phyloP scores from a whole-genome alignment of 2,888 invertebrate species.

The Drosophila meridiana region DNA sequence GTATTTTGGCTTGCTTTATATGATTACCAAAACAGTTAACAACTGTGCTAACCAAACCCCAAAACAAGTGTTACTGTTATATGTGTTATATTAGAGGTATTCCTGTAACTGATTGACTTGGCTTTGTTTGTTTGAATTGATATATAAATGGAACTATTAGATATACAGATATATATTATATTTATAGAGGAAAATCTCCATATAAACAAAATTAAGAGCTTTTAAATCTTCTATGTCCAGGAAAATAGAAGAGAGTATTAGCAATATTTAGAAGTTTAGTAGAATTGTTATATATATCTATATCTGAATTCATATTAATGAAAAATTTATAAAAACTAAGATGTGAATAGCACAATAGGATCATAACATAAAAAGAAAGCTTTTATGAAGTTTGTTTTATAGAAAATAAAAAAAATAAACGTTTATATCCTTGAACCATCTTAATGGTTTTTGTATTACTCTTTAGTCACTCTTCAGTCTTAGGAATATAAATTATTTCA shows the following conservation, averaged over 20 bases:
- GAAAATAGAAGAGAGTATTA: not conserved
- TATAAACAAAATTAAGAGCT: not conserved
- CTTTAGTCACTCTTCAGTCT: not conserved
- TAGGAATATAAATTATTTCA: not conserved
- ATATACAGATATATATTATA: not conserved
- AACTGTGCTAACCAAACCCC: constrained; percentile 28
- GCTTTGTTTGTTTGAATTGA: not conserved
- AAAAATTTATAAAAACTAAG: not conserved
- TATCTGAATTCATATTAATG: too few species aligned
- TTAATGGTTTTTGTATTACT: not conserved
- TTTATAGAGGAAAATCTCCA: not conserved
- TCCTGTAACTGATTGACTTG: constrained; percentile 13
- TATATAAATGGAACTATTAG: not conserved
- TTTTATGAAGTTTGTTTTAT: not conserved
- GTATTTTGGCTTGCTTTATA: constrained; percentile 39
- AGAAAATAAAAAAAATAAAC: not conserved
- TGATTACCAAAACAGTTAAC: constrained; percentile 19
- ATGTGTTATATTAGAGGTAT: constrained; percentile 22
- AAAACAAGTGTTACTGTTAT: constrained; percentile 15
- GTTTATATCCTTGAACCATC: too few species aligned
- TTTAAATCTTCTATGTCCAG: not conserved
- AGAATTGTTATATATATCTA: too few species aligned
- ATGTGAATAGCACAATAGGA: not conserved
- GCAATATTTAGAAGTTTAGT: too few species aligned
- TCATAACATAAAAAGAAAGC: not conserved